Percentiles rank a stretch among this genome's conserved stretches.
Evolutionary conservation across 2,113 vertebrate genomes (phyloP).

Genomic region (Cichladusa arquata): DNA sequence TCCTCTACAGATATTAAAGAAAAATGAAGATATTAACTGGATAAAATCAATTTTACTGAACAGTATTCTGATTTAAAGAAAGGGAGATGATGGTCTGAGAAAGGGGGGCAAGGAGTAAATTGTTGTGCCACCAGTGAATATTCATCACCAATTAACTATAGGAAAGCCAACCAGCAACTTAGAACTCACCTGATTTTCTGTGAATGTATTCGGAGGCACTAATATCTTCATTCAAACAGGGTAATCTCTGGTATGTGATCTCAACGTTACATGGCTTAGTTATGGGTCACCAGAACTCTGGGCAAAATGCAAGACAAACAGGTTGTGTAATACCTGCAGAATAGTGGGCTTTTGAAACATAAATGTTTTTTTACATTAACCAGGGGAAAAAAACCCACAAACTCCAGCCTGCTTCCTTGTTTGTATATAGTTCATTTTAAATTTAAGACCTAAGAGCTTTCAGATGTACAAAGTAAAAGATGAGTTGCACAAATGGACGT

Average conservation of each 20-base stretch:
- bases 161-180: not conserved
- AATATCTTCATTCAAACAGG: not conserved
- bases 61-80: not conserved
- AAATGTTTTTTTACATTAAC: not conserved
- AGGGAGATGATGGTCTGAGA: not conserved
- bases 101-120: not conserved
- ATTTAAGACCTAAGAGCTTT: not conserved
- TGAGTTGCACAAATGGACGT: not conserved
- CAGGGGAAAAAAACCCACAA: too few species aligned
- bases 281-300: not conserved
- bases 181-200: not conserved
- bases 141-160: not conserved
- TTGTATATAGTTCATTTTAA: not conserved
- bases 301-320: not conserved
- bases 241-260: fast-evolving
- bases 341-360: not conserved
- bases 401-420: not conserved
- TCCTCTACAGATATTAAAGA: not conserved
- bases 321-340: not conserved
- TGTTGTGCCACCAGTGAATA: not conserved
- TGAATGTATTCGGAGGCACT: not conserved
- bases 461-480: not conserved
- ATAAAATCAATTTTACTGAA: not conserved
- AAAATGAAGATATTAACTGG: slow-evolving; percentile 19
- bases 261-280: not conserved